phyloP scores from a whole-genome alignment of 1,140 invertebrate species.

The Popillia japonica region DNA sequence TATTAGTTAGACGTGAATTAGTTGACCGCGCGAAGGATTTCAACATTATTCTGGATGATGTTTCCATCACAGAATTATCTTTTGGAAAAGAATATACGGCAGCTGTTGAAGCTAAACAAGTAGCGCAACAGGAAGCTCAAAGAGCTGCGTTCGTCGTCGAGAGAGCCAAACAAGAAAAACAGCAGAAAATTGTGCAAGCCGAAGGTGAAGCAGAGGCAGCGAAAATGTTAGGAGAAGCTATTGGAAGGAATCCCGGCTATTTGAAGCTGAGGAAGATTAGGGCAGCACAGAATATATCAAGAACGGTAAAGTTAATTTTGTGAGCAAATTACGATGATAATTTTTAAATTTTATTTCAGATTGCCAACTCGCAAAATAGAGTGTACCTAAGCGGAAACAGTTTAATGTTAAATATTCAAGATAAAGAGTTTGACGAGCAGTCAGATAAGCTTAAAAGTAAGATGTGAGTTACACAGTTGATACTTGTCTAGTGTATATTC shows the following conservation, averaged over 20 bases:
- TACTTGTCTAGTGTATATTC: neutral
- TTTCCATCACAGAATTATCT: slow-evolving; percentile 98
- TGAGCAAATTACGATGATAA: neutral
- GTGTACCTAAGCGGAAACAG: slow-evolving; percentile 92
- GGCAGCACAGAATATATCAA: slow-evolving; percentile 96
- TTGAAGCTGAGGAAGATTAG: slow-evolving; percentile 96
- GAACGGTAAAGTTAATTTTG: slow-evolving; percentile 78
- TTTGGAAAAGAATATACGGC: slow-evolving; percentile 99
- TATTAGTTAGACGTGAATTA: slow-evolving; percentile 92
- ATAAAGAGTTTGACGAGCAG: slow-evolving; percentile 89
- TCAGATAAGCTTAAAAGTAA: slow-evolving; percentile 87
- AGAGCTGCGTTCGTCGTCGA: slow-evolving; percentile 98
- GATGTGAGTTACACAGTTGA: slow-evolving; percentile 59
- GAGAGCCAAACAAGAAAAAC: slow-evolving; percentile 95
- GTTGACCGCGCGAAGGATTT: slow-evolving; percentile 98
- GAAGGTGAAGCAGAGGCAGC: slow-evolving; percentile 99
- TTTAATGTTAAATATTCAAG: slow-evolving; percentile 97
- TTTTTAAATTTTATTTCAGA: slow-evolving; percentile 65
- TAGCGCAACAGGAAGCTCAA: slow-evolving; percentile 99
- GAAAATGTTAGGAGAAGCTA: slow-evolving; percentile 96
- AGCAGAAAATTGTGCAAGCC: slow-evolving; percentile 99
- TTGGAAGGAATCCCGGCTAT: slow-evolving; percentile 95
- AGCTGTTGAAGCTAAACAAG: slow-evolving; percentile 99
- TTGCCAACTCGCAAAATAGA: slow-evolving; percentile 93
- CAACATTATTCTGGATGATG: slow-evolving; percentile 98